Evolutionary conservation across 1,140 invertebrate species (phyloP).

Genomic region (Aphaenogaster floridana): DNA sequence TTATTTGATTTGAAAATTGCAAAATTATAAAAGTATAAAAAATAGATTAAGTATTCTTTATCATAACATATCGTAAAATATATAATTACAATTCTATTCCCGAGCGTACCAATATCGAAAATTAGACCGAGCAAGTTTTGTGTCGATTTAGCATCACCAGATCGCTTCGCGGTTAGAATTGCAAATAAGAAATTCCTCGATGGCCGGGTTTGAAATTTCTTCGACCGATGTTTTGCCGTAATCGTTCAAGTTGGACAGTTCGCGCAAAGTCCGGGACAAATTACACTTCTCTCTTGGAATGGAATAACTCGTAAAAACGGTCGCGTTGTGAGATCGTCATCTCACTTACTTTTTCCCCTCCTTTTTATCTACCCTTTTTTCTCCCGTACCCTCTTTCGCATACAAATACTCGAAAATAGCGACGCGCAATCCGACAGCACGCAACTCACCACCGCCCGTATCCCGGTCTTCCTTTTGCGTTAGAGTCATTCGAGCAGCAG

Average conservation of each 20-base stretch:
- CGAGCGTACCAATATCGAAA: background rate
- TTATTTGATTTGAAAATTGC: background rate
- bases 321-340: constrained; percentile 22
- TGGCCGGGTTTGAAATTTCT: constrained; percentile 11
- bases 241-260: constrained; percentile 55
- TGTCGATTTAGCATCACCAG: background rate
- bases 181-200: constrained; percentile 56
- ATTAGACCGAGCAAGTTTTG: background rate
- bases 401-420: constrained; percentile 73
- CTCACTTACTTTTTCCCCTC: background rate
- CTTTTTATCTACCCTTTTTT: constrained; percentile 21
- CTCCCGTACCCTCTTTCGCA: constrained; percentile 32
- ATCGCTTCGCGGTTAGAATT: constrained; percentile 52
- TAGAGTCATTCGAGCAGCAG: background rate
- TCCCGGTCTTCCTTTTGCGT: constrained; percentile 9
- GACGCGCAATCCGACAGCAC: constrained; percentile 50
- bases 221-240: constrained; percentile 60
- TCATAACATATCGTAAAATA: background rate
- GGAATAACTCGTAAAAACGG: constrained; percentile 64
- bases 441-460: constrained; percentile 29
- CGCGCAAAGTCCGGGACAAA: constrained; percentile 58
- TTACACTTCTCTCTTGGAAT: constrained; percentile 60
- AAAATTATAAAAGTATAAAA: constrained; percentile 2
- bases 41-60: background rate
- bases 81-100: background rate